Base-by-base conservation (phyloP, 2,888 invertebrate species). In the Melinopterus prodromus region DNA sequence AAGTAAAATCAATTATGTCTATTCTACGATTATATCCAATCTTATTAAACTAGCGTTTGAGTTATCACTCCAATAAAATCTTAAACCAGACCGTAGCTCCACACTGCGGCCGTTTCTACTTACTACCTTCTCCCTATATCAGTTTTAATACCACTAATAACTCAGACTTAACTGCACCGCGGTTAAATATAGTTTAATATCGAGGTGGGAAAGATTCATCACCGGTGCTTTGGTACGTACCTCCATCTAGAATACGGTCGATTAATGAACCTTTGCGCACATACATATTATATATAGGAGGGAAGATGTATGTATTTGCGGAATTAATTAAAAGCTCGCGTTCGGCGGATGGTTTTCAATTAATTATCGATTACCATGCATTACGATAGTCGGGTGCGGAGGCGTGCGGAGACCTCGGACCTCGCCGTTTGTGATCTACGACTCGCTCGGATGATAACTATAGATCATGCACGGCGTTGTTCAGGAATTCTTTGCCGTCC, bases 111-210 rank as follows among this genome's bases (percentile, higher is more conserved):
- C 12, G 12, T 53, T 53, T 12, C 53, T 12, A 53, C 53, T 53
- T 12, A 53, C 53, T 53, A 53, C 1, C 53, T 9, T 53, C 53
- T 53, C 53, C 12, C 53, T 9, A 53, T 53, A 53, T 53, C 53
- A 53, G 53, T 53, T 53, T 53, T 53, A 53, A 53, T 53, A 53
- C 12, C 53, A 12, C 53, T 53, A 2, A 53, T 53, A 53, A 53
- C 12, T 53, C 53, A 53, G 53, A 53, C 1, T 53, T 53, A 53
- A 53, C 53, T 53, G 53, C 53, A 53, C 53, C 53, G 12, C 12
- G 53, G 53, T 53, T 53, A 53, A 53, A 53, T 53, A 53, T 53
- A 53, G 53, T 53, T 53, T 53, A 53, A 53, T 53, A 53, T 53
- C 53, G 53, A 53, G 5, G 53, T 53, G 53, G 53, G 53, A 12